Evolutionary conservation across 2,888 invertebrate species (phyloP).

Genomic region (Drosophila infuscata): DNA sequence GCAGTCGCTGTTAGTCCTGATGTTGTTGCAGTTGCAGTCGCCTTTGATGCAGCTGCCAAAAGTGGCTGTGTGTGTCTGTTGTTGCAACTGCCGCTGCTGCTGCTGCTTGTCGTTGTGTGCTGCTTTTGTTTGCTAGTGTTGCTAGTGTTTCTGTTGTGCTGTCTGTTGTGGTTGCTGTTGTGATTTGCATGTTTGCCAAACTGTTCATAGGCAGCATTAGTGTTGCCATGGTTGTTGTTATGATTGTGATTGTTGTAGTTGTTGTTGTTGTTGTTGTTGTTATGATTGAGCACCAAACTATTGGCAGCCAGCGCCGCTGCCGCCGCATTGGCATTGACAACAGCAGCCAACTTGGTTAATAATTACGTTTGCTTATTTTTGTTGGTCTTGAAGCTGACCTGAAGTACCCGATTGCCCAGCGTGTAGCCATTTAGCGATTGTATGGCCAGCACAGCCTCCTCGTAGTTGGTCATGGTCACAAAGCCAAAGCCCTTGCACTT

Average conservation of each 20-base stretch:
- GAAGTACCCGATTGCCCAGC: conserved; percentile 96
- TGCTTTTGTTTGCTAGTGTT: conserved; percentile 53
- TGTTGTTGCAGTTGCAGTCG: conserved; percentile 23
- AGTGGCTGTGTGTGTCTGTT: conserved; percentile 44
- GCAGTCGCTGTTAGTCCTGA: conserved; percentile 26
- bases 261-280: conserved; percentile 11
- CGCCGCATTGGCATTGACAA: conserved; percentile 81
- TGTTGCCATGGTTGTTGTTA: conserved; percentile 35
- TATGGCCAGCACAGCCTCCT: conserved; percentile 98
- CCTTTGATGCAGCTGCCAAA: conserved; percentile 4
- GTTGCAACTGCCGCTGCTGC: conserved; percentile 20
- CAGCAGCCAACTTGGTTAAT: conserved; percentile 84
- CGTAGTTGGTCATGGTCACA: conserved; percentile 99
- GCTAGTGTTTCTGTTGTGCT: conserved; percentile 39
- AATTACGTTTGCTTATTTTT: conserved; percentile 89
- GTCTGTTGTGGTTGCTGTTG: conserved; percentile 39
- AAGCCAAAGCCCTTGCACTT: conserved; percentile 99
- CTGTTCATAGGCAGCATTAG: conserved; percentile 23
- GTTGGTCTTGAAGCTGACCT: conserved; percentile 98
- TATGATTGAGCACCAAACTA: conserved; percentile 66
- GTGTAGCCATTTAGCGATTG: conserved; percentile 98
- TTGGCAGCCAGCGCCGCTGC: conserved; percentile 76
- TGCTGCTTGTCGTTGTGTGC: conserved; percentile 42
- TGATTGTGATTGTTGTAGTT: conserved; percentile 18
- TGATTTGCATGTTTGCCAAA: conserved; percentile 54